A percentile compares a stretch with the other conserved stretches of the same genome.
These are phyloP conservation scores for Tribolium castaneum DNA, from an alignment of 1,140 invertebrate genomes.

Conservation along the genomic window DNA sequence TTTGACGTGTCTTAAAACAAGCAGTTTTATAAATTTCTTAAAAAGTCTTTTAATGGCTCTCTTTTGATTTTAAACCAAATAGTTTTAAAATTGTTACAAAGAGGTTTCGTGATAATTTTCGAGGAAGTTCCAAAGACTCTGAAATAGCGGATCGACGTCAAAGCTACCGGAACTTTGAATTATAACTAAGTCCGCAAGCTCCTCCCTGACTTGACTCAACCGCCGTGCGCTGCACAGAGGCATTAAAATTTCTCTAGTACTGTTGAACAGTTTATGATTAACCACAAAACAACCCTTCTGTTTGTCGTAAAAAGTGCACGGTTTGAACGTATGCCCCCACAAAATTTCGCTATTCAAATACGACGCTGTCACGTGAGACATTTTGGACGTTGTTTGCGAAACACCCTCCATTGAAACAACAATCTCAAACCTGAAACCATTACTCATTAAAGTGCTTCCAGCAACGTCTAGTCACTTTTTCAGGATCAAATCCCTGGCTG, in stretches of 20 bases:
- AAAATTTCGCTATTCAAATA: conserved; percentile 86
- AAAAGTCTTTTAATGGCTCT: too few relatives aligned
- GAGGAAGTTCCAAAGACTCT: background rate
- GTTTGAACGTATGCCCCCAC: conserved; percentile 85
- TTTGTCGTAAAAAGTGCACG: conserved; percentile 53
- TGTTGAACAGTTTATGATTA: conserved; percentile 84
- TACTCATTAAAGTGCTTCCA: background rate
- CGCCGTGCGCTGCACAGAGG: conserved; percentile 91
- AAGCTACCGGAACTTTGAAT: too few relatives aligned
- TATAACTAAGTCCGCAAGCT: conserved; percentile 18
- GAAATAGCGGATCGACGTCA: background rate
- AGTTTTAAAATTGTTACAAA: background rate
- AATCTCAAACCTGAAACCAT: conserved; percentile 81
- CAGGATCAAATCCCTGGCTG: conserved; percentile 68
- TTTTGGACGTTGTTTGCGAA: conserved; percentile 81
- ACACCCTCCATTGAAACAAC: conserved; percentile 86
- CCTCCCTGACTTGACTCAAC: conserved; percentile 62
- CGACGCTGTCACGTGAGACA: conserved; percentile 79
- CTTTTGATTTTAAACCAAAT: too few relatives aligned
- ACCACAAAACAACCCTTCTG: conserved; percentile 50
- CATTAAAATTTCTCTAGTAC: conserved; percentile 90
- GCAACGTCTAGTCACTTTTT: conserved; percentile 56
- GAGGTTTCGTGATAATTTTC: background rate
- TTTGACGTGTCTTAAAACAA: too few relatives aligned
- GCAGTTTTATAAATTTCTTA: too few relatives aligned